Conservation (phyloP, 2,797 vertebrate genomes). For the Gadopsis bispinosus region DNA sequence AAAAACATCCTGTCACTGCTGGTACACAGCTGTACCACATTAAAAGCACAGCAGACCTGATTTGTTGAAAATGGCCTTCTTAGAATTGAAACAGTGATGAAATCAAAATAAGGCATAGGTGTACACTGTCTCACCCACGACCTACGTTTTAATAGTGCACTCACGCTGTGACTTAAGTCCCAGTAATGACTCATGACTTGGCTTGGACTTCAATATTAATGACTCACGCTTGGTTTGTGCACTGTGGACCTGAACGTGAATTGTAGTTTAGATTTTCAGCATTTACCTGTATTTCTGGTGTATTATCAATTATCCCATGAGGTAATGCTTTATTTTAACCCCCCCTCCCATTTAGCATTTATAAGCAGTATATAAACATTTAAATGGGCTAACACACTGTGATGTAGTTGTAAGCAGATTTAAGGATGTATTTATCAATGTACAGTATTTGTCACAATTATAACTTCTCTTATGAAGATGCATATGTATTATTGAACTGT, state of each 20-base stretch:
- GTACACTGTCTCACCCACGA: neutral
- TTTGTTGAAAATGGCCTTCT: neutral
- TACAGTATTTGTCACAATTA: neutral
- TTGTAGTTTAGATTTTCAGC: neutral
- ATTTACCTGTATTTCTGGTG: slow-evolving; percentile 5
- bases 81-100: neutral
- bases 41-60: slow-evolving; percentile 19
- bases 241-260: neutral
- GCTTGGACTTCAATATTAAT: slow-evolving; percentile 16
- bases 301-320: neutral
- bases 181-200: slow-evolving; percentile 26
- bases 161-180: slow-evolving; percentile 3
- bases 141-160: neutral
- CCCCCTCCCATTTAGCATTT: neutral
- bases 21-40: neutral
- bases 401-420: neutral
- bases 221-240: slow-evolving; percentile 14
- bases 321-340: neutral
- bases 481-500: neutral
- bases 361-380: neutral
- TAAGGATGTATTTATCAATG: neutral
- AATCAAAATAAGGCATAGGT: neutral
- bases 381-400: neutral
- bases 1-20: neutral
- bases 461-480: neutral